Percentiles rank a stretch among this genome's conserved stretches.
Evolutionary conservation across 2,888 invertebrate genomes (phyloP).

Genomic region (Ormyrus nitidulus): DNA sequence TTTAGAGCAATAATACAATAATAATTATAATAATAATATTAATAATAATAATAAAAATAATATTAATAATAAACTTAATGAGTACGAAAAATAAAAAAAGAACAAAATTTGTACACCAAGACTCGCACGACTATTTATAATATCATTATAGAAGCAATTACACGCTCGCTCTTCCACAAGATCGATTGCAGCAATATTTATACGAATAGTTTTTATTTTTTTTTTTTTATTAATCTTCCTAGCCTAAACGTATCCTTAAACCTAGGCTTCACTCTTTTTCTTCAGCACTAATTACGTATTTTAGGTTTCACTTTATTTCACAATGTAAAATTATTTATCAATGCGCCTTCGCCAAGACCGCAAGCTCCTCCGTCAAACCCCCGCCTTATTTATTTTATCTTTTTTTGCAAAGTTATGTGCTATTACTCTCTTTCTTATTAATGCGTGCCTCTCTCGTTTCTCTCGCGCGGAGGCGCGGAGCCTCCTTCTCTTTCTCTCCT

Average conservation of each 20-base stretch:
- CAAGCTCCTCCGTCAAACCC: slow-evolving; percentile 36
- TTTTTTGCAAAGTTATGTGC: neutral
- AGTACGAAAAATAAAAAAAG: slow-evolving; percentile 56
- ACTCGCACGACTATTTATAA: slow-evolving; percentile 62
- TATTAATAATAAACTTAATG: slow-evolving; percentile 58
- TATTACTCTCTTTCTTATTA: too few species aligned
- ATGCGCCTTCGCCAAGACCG: slow-evolving; percentile 36
- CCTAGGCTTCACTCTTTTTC: slow-evolving; percentile 50
- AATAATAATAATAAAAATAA: slow-evolving; percentile 55
- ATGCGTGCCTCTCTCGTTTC: slow-evolving; percentile 5
- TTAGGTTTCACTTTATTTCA: slow-evolving; percentile 55
- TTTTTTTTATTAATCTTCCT: slow-evolving; percentile 24
- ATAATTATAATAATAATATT: slow-evolving; percentile 54
- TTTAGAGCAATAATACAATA: slow-evolving; percentile 61
- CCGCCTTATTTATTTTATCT: slow-evolving; percentile 13
- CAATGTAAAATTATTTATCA: slow-evolving; percentile 42
- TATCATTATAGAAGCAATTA: slow-evolving; percentile 53
- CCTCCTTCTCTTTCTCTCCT: slow-evolving; percentile 45
- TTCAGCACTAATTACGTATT: slow-evolving; percentile 57
- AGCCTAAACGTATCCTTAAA: slow-evolving; percentile 49
- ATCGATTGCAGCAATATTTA: slow-evolving; percentile 52
- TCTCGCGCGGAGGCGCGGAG: slow-evolving; percentile 18
- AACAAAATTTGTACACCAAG: slow-evolving; percentile 65
- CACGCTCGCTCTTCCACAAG: slow-evolving; percentile 50
- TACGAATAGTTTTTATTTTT: slow-evolving; percentile 39